These are phyloP conservation scores for Ciconia nigra DNA, from an alignment of 2,797 vertebrate species.

Conservation along the genomic window DNA sequence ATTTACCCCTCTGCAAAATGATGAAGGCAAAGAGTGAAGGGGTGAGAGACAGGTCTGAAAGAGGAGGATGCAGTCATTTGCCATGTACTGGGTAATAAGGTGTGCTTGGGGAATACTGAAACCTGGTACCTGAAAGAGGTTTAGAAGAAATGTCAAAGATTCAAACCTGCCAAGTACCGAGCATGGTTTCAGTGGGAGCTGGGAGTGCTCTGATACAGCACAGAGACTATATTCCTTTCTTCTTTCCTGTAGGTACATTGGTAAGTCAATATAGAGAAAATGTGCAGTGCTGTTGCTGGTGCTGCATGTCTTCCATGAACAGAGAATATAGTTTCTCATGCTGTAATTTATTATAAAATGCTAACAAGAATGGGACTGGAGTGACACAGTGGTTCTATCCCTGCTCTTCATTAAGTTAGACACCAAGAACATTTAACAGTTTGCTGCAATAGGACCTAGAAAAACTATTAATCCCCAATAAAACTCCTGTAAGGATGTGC, in stretches of 20 bases:
- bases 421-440: not conserved
- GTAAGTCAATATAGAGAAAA: not conserved
- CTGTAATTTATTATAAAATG: not conserved
- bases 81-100: not conserved
- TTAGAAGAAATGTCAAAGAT: not conserved
- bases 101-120: not conserved
- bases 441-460: not conserved
- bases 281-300: not conserved
- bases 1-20: not conserved
- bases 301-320: not conserved
- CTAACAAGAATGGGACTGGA: not conserved
- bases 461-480: slow-evolving; percentile 48
- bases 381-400: not conserved
- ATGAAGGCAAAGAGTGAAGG: not conserved
- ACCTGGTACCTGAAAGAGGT: not conserved
- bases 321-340: not conserved
- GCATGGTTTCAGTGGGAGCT: not conserved
- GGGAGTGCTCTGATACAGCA: not conserved
- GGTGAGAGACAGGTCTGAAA: not conserved
- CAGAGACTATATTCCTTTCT: not conserved
- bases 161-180: not conserved
- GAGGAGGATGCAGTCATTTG: not conserved
- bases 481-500: slow-evolving; percentile 4
- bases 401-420: not conserved
- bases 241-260: not conserved